Percentiles rank a stretch among this genome's conserved stretches.
Conservation (phyloP, 2,797 vertebrate genomes). For the Falco novaeseelandiae region DNA sequence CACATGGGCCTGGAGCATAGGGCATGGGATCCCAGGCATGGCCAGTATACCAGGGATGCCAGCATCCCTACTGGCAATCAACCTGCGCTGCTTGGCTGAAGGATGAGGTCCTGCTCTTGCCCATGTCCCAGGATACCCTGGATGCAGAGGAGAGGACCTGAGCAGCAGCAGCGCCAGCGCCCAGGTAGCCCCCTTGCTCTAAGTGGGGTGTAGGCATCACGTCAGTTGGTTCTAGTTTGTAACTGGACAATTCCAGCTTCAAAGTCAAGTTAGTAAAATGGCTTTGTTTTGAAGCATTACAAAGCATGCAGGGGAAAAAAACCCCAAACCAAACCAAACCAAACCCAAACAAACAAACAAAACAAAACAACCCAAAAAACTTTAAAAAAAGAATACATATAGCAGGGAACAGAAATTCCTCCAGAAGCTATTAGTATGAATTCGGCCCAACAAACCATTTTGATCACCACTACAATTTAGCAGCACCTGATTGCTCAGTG, state of each 20-base stretch:
- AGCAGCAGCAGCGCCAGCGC: background rate
- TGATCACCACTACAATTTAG: background rate
- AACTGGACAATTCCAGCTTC: background rate
- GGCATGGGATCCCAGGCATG: rapidly evolving
- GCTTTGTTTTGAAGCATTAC: background rate
- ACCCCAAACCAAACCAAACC: background rate
- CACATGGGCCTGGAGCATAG: background rate
- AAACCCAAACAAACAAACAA: no score
- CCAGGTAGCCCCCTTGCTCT: background rate
- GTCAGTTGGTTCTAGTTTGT: background rate
- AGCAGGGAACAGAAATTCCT: background rate
- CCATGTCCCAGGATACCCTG: background rate
- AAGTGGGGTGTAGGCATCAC: background rate
- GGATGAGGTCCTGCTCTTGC: background rate
- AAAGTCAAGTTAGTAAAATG: background rate
- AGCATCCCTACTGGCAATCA: background rate
- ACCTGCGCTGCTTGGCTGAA: background rate
- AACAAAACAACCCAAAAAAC: background rate
- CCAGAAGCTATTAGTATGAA: background rate
- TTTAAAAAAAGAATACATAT: background rate
- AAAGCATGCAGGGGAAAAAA: background rate
- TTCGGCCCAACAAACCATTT: background rate
- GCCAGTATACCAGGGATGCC: background rate
- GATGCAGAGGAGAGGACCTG: background rate
- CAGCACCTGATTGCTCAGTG: background rate